Evolutionary conservation across 1,140 invertebrate species (phyloP), one percentile per base, ranked within the genome.

Genomic region (Cepaea nemoralis): DNA sequence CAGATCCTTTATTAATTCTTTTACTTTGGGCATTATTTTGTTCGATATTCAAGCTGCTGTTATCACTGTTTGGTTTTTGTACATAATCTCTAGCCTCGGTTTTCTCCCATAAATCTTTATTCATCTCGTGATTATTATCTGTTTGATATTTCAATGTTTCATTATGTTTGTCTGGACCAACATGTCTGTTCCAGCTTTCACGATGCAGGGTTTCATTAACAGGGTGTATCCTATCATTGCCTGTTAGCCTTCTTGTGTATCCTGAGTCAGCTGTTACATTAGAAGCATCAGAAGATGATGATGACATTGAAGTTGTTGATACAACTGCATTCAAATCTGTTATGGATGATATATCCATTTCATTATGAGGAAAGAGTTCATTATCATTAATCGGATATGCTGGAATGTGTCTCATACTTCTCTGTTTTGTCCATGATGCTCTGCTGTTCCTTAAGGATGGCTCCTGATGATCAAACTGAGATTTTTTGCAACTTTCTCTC

Each of bases 381-480:
- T 5, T 75, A 45, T 75, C 73, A n/a, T 75, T 27, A 42, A 33
- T 35, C 27, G 73, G 73, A 50, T 75, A 75, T 27, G 50, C 22
- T 19, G 73, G 42, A 42, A 75, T 75, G 42, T 42, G 27, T 63
- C 59, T 63, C 16, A 31, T 5, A 63, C 59, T 31, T 31, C 33
- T 63, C 27, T 63, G 59, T 31, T 63, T 63, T 19, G 22, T 63
- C 59, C 59, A 63, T 63, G 59, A 63, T 1, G 16, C 5, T 2
- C 59, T 63, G 27, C 10, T 16, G 16, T 27, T 27, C 59, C n/a
- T 55, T 55, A 63, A 63, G 6, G n/a, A 31, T 5, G 27, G 33
- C 22, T 31, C 10, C n/a, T 63, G 5, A 63, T 31, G 27, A 6
- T 63, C 59, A 31, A 27, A 63, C 33, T 6, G n/a, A 63, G 27